Evolutionary conservation across 2,797 vertebrate genomes (phyloP), one percentile per base, ranked within the genome.

Genomic region (Podarcis siculus): DNA sequence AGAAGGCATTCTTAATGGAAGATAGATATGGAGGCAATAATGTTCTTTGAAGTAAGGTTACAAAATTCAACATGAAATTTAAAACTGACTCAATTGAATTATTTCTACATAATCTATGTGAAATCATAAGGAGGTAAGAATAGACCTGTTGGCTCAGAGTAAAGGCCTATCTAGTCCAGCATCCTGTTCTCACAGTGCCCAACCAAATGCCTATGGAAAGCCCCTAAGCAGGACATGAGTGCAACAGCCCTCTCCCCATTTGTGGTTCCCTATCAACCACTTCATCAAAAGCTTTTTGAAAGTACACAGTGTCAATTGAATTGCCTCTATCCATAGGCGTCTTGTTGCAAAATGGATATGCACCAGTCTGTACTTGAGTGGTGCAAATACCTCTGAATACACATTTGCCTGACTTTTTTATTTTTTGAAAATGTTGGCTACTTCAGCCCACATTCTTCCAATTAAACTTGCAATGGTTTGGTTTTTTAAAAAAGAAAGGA

Each of bases 21-120:
- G 8, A 32, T 17, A 80, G n/a, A 87, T 67, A 35, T 17, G 82
- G 79, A 61, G 64, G 73, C 12, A 0, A 39, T 0, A 30, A 0
- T 21, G 61, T 85, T 55, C 55, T 35, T 55, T 8, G 82, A 27
- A 71, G 77, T 27, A 82, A 86, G 17, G 71, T 42, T 83, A 64
- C 72, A 1, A 85, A 4, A 66, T 42, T 0, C 79, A 82, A 45
- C 42, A 79, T 21, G 71, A 72, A 72, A 37, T 72, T n/a, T 72
- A 12, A 42, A 77, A 66, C 71, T 73, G 21, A 37, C 85, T 64
- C 6, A 49, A 64, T 73, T 83, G 61, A 71, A 49, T 86, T 64
- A 55, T n/a, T 76, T 0, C 0, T 0, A 2, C 4, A n/a, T 30
- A 23, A 86, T 49, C 2, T 5, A 37, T 27, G 77, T 83, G 73